phyloP scores from a whole-genome alignment of 2,113 vertebrate genomes.

The Piprites chloris region DNA sequence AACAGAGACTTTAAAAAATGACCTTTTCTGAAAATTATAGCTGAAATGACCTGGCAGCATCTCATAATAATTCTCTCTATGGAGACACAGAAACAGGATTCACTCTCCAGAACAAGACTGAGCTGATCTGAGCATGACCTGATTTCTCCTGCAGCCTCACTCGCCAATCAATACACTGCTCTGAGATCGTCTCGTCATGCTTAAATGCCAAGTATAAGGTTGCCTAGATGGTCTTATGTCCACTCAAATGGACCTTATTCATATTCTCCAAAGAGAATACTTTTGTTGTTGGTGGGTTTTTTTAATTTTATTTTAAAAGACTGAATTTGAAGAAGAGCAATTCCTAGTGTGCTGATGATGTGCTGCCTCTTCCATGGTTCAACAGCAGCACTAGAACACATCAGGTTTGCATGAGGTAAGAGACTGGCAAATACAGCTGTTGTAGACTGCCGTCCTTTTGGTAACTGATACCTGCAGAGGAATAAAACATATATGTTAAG shows the following conservation, averaged over 20 bases:
- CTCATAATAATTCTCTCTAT: not conserved
- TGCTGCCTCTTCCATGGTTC: not conserved
- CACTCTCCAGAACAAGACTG: not conserved
- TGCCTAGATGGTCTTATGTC: not conserved
- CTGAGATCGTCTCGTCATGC: not conserved
- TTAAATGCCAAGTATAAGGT: not conserved
- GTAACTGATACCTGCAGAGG: not conserved
- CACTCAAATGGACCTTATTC: not conserved
- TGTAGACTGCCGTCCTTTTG: not conserved
- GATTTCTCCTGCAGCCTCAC: not conserved
- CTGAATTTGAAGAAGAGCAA: not conserved
- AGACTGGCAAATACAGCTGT: not conserved
- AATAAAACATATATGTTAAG: not conserved
- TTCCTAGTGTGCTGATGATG: not conserved
- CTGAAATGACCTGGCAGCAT: not conserved
- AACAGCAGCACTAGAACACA: not conserved
- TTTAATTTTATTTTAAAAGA: not conserved
- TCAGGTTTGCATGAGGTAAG: accelerated
- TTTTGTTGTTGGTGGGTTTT: not conserved
- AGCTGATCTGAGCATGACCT: not conserved
- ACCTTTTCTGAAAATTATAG: not conserved
- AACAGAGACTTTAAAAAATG: not conserved
- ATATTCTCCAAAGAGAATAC: not conserved
- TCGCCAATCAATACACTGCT: not conserved
- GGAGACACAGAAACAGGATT: not conserved